A percentile compares a stretch with the other conserved stretches of the same genome.
Evolutionary conservation across 1,140 invertebrate species (phyloP).

Genomic region (Bombus waltoni): DNA sequence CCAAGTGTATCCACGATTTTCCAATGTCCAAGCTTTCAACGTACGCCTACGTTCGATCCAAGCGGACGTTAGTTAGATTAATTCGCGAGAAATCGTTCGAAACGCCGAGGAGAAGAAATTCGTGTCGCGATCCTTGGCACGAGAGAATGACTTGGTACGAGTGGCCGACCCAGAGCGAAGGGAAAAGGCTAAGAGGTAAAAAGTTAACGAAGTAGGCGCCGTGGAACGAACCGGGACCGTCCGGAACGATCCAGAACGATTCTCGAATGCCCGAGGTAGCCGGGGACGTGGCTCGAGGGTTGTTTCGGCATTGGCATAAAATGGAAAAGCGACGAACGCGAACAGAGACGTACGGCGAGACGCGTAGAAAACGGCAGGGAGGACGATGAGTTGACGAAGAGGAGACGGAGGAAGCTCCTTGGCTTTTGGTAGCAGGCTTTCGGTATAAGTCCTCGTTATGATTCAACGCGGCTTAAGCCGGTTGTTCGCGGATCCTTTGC

Average conservation of each 20-base stretch:
- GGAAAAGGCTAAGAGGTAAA: background rate
- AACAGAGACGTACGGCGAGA: conserved; percentile 31
- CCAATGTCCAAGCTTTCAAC: too few relatives aligned
- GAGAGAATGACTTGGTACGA: background rate
- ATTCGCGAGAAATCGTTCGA: background rate
- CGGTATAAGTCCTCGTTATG: conserved; percentile 81
- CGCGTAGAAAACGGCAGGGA: conserved; percentile 1
- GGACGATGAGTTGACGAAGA: background rate
- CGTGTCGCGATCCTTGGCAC: background rate
- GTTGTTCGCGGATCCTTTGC: conserved; percentile 69
- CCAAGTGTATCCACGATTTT: too few relatives aligned
- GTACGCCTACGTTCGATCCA: too few relatives aligned
- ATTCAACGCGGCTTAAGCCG: conserved; percentile 80
- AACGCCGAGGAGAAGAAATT: background rate
- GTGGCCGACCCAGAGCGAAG: background rate
- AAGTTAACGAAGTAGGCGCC: background rate
- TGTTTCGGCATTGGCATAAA: conserved; percentile 63
- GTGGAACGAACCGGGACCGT: background rate
- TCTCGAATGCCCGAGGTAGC: background rate
- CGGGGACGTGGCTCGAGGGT: background rate
- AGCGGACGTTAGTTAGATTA: too few relatives aligned
- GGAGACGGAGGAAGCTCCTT: conserved; percentile 39
- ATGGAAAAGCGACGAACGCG: conserved; percentile 2
- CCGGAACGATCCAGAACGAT: background rate
- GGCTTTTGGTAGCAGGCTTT: conserved; percentile 76